Base-by-base conservation (phyloP, 2,113 vertebrate species). In the Centropus unirufus region DNA sequence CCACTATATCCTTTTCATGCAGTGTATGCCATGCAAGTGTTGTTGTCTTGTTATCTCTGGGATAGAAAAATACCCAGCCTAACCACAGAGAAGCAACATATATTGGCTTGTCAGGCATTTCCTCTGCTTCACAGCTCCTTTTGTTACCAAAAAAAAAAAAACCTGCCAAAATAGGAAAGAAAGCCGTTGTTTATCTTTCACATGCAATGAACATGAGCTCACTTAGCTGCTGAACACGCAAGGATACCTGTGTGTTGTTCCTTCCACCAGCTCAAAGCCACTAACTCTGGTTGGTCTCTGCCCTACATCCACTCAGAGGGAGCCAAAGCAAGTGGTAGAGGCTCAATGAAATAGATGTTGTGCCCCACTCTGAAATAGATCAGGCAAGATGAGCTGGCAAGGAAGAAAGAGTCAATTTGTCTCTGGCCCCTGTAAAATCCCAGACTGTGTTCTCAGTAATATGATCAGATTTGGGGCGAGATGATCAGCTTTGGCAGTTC, bases 401-500 rank as follows among this genome's bases (percentile, higher is more conserved):
- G 42, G 72, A 83, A 90, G 81, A 86, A 80, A 51, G 68, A 89
- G 80, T 80, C 78, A 81, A 54, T 92, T 96, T 96, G 91, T 93
- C 66, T 95, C 83, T 0, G 4, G 59, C 63, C 87, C 52, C 83
- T 51, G 69, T 91, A 79, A 97, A 96, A 94, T 52, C 83, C 67
- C 82, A 95, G 93, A 47, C 69, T 87, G 51, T 83, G 88, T 88
- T 95, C 87, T 93, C 83, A 84, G 93, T 90, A 96, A 94, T 52
- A 66, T 19, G 87, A 95, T 94, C 90, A 77, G 89, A 94, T 95
- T 14, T 89, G 78, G 72, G 82, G 72, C 79, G 87, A 87, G 86
- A 90, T 80, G 83, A 95, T 87, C 94, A 89, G 64, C 82, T 94
- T 58, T 94, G 95, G 90, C 91, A 93, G 88, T 67, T 66, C 83